A percentile compares a stretch with the other conserved stretches of the same genome.
These are phyloP conservation scores for Glareola pratincola DNA, from an alignment of 2,113 vertebrate genomes.

Conservation along the genomic window DNA sequence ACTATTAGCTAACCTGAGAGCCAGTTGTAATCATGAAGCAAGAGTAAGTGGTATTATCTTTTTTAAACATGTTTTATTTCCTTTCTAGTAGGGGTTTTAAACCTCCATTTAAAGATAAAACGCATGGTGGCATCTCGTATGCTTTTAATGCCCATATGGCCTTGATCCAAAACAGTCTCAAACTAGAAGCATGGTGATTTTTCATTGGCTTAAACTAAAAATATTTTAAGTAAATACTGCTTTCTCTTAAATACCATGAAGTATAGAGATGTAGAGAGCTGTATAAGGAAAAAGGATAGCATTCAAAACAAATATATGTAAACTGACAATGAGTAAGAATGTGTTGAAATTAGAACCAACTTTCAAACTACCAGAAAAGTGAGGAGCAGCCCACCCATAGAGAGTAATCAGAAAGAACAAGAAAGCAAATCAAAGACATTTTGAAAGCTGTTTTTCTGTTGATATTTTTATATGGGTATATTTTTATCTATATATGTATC, in stretches of 20 bases:
- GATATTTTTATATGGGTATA: background rate
- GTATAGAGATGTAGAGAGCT: background rate
- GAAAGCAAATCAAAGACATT: background rate
- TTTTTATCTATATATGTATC: background rate
- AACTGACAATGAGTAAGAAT: background rate
- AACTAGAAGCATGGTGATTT: background rate
- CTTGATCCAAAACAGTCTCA: background rate
- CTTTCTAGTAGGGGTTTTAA: background rate
- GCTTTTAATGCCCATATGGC: background rate
- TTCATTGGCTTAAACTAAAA: background rate
- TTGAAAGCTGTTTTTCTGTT: background rate
- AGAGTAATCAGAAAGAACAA: background rate
- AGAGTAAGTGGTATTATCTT: background rate
- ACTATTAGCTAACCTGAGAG: conserved; percentile 42
- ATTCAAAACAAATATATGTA: background rate
- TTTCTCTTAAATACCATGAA: background rate
- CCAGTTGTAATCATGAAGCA: conserved; percentile 19
- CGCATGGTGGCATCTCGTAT: background rate
- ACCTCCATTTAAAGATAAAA: background rate
- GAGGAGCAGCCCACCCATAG: background rate
- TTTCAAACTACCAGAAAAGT: background rate
- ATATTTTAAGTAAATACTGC: background rate
- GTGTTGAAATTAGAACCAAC: background rate
- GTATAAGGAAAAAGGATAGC: background rate
- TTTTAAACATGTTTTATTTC: background rate